Evolutionary conservation across 2,888 invertebrate genomes (phyloP).

Genomic region (Colostygia pectinataria): DNA sequence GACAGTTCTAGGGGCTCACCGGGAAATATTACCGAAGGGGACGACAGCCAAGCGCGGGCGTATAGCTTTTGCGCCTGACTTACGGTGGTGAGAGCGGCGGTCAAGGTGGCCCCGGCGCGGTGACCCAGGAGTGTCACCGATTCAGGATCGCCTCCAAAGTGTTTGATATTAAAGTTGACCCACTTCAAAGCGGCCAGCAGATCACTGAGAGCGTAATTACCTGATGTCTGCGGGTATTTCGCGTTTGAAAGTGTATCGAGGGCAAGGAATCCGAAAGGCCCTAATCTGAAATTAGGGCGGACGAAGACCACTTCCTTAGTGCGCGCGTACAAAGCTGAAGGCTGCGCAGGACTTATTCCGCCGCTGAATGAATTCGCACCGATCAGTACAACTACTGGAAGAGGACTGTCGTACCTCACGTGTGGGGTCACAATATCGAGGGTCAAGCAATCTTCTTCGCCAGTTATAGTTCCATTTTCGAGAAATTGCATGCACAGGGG

Average conservation of each 20-base stretch:
- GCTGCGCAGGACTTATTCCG: slow-evolving; percentile 88
- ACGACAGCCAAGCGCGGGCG: slow-evolving; percentile 90
- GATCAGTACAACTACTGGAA: slow-evolving; percentile 92
- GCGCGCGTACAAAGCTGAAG: slow-evolving; percentile 89
- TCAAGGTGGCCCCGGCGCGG: slow-evolving; percentile 92
- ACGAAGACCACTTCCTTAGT: slow-evolving; percentile 93
- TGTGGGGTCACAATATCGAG: slow-evolving; percentile 92
- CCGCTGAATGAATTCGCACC: slow-evolving; percentile 91
- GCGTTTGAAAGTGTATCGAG: slow-evolving; percentile 86
- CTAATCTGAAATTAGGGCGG: slow-evolving; percentile 92
- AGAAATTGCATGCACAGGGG: slow-evolving; percentile 88
- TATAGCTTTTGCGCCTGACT: slow-evolving; percentile 86
- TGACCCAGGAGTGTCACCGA: slow-evolving; percentile 93
- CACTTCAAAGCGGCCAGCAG: slow-evolving; percentile 89
- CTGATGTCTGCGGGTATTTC: slow-evolving; percentile 89
- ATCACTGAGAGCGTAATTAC: slow-evolving; percentile 94
- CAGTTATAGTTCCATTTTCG: slow-evolving; percentile 85
- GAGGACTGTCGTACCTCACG: slow-evolving; percentile 89
- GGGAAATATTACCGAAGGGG: slow-evolving; percentile 89
- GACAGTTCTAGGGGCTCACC: slow-evolving; percentile 84
- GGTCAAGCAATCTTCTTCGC: slow-evolving; percentile 91
- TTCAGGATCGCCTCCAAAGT: slow-evolving; percentile 91
- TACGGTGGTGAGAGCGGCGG: slow-evolving; percentile 88
- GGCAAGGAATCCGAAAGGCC: slow-evolving; percentile 91
- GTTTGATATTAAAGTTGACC: slow-evolving; percentile 91